Percentiles rank a stretch among this genome's conserved stretches.
phyloP scores from a whole-genome alignment of 1,140 invertebrate genomes.

The Drosophila lacertosa region DNA sequence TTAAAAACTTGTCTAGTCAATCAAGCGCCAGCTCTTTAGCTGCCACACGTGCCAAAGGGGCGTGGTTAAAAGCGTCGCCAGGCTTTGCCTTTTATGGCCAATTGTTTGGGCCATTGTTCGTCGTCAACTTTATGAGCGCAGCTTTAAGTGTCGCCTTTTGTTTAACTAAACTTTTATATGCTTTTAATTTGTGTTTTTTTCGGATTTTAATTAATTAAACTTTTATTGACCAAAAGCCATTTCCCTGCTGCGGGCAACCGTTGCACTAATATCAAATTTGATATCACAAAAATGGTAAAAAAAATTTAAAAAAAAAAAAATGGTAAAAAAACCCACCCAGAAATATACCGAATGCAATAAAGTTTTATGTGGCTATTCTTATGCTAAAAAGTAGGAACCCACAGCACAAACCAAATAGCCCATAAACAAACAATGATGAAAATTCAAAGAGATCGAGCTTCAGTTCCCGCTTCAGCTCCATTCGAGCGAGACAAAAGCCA shows the following conservation, averaged over 20 bases:
- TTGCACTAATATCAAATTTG: conserved; percentile 19
- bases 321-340: conserved; percentile 59
- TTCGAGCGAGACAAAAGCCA: conserved; percentile 67
- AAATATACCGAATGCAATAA: conserved; percentile 57
- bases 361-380: conserved; percentile 71
- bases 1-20: conserved; percentile 23
- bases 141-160: conserved; percentile 35
- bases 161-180: conserved; percentile 32
- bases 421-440: conserved; percentile 68
- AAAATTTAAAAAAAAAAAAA: no score
- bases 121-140: conserved; percentile 15
- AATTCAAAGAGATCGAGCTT: conserved; percentile 39
- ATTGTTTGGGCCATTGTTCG: conserved; percentile 33
- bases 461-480: conserved; percentile 16
- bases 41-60: conserved; percentile 41
- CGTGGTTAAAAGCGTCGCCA: conserved; percentile 27
- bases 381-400: conserved; percentile 63
- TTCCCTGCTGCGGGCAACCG: conserved; percentile 44
- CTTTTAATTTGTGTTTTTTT: conserved; percentile 35
- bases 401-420: conserved; percentile 54
- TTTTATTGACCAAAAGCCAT: conserved; percentile 32
- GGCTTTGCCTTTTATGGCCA: conserved; percentile 38
- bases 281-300: conserved; percentile 4
- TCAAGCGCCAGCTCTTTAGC: conserved; percentile 28
- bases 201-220: conserved; percentile 32